Base-by-base conservation (phyloP, 2,797 vertebrate genomes). In the Amblyopsis hoosieri region DNA sequence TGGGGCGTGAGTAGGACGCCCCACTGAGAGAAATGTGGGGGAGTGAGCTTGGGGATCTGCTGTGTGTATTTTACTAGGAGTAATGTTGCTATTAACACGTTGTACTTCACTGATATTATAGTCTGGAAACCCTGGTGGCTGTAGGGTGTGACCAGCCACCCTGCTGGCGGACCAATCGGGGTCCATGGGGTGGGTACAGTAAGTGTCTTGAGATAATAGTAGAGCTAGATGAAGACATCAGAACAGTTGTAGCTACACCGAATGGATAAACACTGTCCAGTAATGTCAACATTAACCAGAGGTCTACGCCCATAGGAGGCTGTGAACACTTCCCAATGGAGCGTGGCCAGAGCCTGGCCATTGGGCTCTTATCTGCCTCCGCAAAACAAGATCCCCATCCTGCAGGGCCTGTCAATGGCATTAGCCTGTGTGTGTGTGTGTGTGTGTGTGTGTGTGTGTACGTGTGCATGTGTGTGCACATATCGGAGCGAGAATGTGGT, bases 351-450 rank as follows among this genome's bases (percentile, higher is more conserved):
- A 9, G 52, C 47, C 14, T 10, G 42, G 63, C 37, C 37, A 45
- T 52, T 58, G 63, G 57, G 47, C 37, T 37, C 33, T 66, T 58
- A 66, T 66, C 64, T 66, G 49, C 55, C 55, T 45, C 55, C 9
- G 17, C 46, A 52, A 66, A 66, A 37, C 55, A 58, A 33, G 12
- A 48, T 45, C 48, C 49, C 58, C 55, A 57, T 65, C 48, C 54
- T 19, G 45, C 64, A 10, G 37, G 37, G 48, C 19, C 48, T 29
- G 48, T 31, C 33, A 37, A 1, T 37, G 6, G 33, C 42, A 66
- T 66, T 66, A 66, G 55, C 45, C 37, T 63, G 45, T n/a, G 13
- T 55, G 9, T 45, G 60, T 53, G 33, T 13, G 14, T 23, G 60
- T 52, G 60, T 45, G 11, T 2, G 5, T 55, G 19, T 48, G 45